These are phyloP conservation scores for Tipula confusa DNA, from an alignment of 2,888 invertebrate genomes.

Conservation along the genomic window DNA sequence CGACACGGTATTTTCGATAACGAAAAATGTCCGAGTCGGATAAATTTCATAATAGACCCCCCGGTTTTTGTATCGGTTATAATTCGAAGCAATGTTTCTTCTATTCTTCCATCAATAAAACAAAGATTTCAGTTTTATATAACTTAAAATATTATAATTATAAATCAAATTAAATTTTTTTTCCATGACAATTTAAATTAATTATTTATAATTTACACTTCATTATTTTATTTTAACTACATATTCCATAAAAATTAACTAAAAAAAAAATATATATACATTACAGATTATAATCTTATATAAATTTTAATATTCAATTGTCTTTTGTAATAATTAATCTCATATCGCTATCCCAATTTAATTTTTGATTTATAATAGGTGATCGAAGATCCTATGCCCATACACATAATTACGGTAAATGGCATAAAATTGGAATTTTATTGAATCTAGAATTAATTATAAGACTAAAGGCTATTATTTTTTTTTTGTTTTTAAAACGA, in stretches of 20 bases:
- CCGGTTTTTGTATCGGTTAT: too few species aligned
- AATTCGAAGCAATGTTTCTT: too few species aligned
- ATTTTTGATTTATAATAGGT: neutral
- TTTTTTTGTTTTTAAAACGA: too few species aligned
- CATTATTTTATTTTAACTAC: neutral
- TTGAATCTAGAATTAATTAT: too few species aligned
- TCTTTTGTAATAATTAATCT: neutral
- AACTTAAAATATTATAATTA: slow-evolving; percentile 5
- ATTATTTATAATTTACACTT: neutral
- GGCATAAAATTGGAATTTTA: too few species aligned
- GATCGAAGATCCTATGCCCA: neutral
- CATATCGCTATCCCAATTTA: neutral
- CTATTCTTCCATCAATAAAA: neutral
- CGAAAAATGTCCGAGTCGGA: too few species aligned
- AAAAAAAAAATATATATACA: neutral
- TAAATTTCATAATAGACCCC: too few species aligned
- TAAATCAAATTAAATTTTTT: neutral
- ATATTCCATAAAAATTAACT: neutral
- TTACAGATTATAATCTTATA: neutral
- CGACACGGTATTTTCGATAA: too few species aligned
- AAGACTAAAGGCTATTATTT: too few species aligned
- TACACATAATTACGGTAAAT: too few species aligned
- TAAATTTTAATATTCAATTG: neutral
- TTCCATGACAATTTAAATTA: neutral
- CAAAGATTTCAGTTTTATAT: neutral